These are phyloP conservation scores for Caenorhabditis briggsae DNA, from an alignment of 1,140 invertebrate genomes.

Conservation along the genomic window DNA sequence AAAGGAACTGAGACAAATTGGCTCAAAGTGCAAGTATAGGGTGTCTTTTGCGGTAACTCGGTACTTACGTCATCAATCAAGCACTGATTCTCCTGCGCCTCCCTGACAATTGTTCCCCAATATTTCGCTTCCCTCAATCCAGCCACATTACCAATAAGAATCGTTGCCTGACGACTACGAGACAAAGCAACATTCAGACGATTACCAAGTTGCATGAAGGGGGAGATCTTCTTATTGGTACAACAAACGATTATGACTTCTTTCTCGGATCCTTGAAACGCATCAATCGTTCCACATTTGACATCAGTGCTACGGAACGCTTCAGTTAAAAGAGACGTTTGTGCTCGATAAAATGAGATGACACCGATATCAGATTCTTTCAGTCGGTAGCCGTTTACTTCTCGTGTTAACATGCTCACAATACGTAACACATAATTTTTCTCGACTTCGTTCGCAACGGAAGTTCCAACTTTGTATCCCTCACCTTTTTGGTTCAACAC, in stretches of 20 bases:
- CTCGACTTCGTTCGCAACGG: background rate
- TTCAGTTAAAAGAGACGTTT: conserved; percentile 15
- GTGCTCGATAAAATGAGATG: background rate
- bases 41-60: background rate
- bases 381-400: background rate
- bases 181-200: background rate
- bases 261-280: conserved; percentile 10
- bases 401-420: background rate
- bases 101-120: background rate
- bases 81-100: background rate
- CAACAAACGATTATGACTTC: conserved; percentile 14
- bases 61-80: background rate
- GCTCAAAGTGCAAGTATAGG: no score
- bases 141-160: background rate
- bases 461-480: conserved; percentile 4
- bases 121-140: background rate
- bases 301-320: background rate
- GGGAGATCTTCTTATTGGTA: background rate
- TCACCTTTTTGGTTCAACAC: background rate
- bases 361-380: background rate
- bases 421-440: background rate
- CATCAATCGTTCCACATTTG: conserved; percentile 22
- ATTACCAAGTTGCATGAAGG: background rate
- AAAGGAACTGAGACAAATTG: no score
- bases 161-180: background rate